Evolutionary conservation across 2,888 invertebrate genomes (phyloP), one percentile per base, ranked within the genome.

Genomic region (Cybosia mesomella): DNA sequence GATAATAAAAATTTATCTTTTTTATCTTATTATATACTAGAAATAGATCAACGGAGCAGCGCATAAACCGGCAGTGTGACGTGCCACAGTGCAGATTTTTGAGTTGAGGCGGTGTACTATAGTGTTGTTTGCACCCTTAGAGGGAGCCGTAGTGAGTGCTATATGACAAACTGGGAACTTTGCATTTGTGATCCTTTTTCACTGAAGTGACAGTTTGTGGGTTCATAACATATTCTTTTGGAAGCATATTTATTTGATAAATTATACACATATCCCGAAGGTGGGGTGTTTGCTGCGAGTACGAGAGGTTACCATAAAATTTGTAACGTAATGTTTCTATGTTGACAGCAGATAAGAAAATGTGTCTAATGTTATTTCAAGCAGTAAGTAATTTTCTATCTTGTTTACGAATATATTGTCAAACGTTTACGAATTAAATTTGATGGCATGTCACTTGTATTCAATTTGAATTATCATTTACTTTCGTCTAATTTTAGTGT

Each of bases 181-280:
- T 9, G 9, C 49, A 49, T 9, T 21, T 59, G 2, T 22, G 58
- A 58, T 36, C 36, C 58, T 58, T 58, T 58, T 58, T 58, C 58
- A 36, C 7, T 8, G 36, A 58, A 34, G 21, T 58, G 58, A 58
- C 58, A 58, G 36, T 34, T 36, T 58, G 58, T 15, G 58, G 15
- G 34, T 34, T 58, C 58, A n/a, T 18, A n/a, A 22, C 36, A 36
- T 36, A 22, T 36, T 36, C 15, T 36, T 59, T 59, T 22, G 21
- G 36, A 59, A 59, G 36, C 58, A 59, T 59, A 36, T 49, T 49
- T 49, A n/a, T 49, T 49, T 49, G 49, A 49, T 49, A 49, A 49
- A 49, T 49, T 49, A 15, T 49, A 49, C n/a, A 49, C 2, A 43
- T 43, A 43, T n/a, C 49, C 49, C n/a, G n/a, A 49, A 49, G 7